Conservation (phyloP, 2,113 vertebrate genomes). For the Sylvietta virens region DNA sequence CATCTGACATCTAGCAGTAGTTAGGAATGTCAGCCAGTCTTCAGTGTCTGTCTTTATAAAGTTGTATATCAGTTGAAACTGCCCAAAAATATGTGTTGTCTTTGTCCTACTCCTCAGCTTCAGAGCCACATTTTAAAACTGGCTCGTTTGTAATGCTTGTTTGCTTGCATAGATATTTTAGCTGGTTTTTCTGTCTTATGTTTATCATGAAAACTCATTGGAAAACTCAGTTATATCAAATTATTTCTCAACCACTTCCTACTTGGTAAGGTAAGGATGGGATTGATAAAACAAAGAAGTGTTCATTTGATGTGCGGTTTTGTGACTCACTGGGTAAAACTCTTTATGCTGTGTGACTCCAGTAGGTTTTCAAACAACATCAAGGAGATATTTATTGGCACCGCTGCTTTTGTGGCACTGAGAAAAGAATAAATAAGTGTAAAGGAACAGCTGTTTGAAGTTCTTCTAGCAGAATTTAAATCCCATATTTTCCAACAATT, state of each 20-base stretch:
- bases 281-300: background rate
- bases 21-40: background rate
- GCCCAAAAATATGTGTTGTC: background rate
- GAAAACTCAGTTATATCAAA: background rate
- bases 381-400: background rate
- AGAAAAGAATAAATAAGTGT: background rate
- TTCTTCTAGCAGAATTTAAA: slow-evolving; percentile 18
- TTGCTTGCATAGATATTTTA: background rate
- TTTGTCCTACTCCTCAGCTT: background rate
- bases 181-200: background rate
- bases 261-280: background rate
- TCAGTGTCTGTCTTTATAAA: background rate
- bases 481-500: background rate
- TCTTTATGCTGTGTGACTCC: background rate
- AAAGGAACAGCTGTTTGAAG: background rate
- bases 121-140: background rate
- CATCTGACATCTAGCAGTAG: background rate
- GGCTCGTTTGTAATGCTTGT: background rate
- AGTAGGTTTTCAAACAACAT: background rate
- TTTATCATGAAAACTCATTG: background rate
- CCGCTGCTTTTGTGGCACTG: background rate
- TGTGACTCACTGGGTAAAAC: background rate
- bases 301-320: background rate
- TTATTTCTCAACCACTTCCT: background rate
- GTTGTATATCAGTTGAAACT: background rate